Evolutionary conservation across 2,888 invertebrate species (phyloP).

Genomic region (Stegana nigrithorax): DNA sequence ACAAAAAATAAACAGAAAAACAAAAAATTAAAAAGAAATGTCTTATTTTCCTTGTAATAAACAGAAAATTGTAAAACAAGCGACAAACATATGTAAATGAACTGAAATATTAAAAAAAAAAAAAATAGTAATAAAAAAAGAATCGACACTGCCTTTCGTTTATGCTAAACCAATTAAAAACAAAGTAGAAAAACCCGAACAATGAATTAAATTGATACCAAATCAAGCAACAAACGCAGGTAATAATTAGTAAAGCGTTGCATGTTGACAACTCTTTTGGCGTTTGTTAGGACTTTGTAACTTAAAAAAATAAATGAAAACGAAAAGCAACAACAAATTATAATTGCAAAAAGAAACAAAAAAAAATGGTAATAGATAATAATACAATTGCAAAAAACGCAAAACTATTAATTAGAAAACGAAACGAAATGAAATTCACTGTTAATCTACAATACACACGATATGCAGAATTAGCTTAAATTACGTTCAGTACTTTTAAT

Average conservation of each 20-base stretch:
- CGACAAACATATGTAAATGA: slow-evolving; percentile 15
- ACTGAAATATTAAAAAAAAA: slow-evolving; percentile 16
- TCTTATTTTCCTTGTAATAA: slow-evolving; percentile 42
- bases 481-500: slow-evolving; percentile 38
- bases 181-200: neutral
- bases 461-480: slow-evolving; percentile 33
- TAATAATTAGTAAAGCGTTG: neutral
- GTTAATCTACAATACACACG: slow-evolving; percentile 50
- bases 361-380: neutral
- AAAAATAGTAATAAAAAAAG: slow-evolving; percentile 20
- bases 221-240: neutral
- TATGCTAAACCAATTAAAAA: slow-evolving; percentile 14
- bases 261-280: neutral
- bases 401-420: slow-evolving; percentile 8
- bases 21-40: slow-evolving; percentile 37
- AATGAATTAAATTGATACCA: neutral
- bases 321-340: neutral
- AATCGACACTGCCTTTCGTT: slow-evolving; percentile 35
- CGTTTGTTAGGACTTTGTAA: too few species aligned
- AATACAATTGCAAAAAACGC: slow-evolving; percentile 3
- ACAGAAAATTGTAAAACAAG: slow-evolving; percentile 20
- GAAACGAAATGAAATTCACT: slow-evolving; percentile 43
- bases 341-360: neutral
- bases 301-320: slow-evolving; percentile 16
- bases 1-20: slow-evolving; percentile 22